A percentile compares a stretch with the other conserved stretches of the same genome.
Evolutionary conservation across 1,140 invertebrate species (phyloP).

Genomic region (Ganaspis sp.): DNA sequence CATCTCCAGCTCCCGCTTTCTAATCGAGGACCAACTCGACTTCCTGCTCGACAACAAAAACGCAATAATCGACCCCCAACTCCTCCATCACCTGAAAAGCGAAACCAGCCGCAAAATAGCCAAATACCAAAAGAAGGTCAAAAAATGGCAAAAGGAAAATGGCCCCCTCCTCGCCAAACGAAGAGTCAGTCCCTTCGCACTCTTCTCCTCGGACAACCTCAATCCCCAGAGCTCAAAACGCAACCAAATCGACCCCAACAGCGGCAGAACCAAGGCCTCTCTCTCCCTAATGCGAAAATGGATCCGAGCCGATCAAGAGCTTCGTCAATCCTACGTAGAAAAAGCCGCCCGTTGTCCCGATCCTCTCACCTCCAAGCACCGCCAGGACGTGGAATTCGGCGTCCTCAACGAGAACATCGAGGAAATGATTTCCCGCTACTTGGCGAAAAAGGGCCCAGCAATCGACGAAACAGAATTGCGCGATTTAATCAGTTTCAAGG

Average conservation of each 20-base stretch:
- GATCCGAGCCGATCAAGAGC: slow-evolving; percentile 78
- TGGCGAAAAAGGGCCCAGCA: slow-evolving; percentile 71
- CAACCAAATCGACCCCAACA: slow-evolving; percentile 45
- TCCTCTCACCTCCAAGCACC: slow-evolving; percentile 83
- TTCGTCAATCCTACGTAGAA: slow-evolving; percentile 74
- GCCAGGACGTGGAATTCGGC: slow-evolving; percentile 86
- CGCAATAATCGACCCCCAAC: slow-evolving; percentile 79
- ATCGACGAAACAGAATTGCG: slow-evolving; percentile 77
- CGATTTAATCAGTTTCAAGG: slow-evolving; percentile 87
- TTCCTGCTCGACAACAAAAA: slow-evolving; percentile 89
- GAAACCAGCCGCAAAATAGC: slow-evolving; percentile 73
- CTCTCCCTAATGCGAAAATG: slow-evolving; percentile 81
- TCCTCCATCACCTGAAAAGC: slow-evolving; percentile 79
- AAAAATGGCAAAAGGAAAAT: slow-evolving; percentile 81
- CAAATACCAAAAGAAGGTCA: slow-evolving; percentile 75
- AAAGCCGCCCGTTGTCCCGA: slow-evolving; percentile 80
- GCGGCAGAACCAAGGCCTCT: slow-evolving; percentile 70
- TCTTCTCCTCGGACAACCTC: slow-evolving; percentile 59
- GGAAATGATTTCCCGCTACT: slow-evolving; percentile 81
- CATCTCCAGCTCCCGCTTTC: slow-evolving; percentile 90
- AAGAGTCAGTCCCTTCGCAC: slow-evolving; percentile 64
- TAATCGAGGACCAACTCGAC: slow-evolving; percentile 86
- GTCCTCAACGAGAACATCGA: slow-evolving; percentile 89
- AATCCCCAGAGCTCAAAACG: slow-evolving; percentile 64
- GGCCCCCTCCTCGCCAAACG: slow-evolving; percentile 72